A percentile compares a stretch with the other conserved stretches of the same genome.
These are phyloP conservation scores for Mylabris sibirica DNA, from an alignment of 2,888 invertebrate species.

Conservation along the genomic window DNA sequence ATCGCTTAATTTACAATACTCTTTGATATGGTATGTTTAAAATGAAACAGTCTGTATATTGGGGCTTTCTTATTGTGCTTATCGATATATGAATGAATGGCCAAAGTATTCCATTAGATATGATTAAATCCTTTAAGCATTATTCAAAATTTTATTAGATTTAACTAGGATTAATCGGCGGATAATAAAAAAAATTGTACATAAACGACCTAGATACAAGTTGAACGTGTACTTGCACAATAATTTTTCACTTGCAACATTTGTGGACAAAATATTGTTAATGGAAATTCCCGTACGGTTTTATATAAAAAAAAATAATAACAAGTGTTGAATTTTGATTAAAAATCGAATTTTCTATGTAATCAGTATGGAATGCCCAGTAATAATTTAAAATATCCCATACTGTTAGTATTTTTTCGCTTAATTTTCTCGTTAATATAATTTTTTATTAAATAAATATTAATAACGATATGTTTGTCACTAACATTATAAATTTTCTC, in stretches of 20 bases:
- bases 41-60: background rate
- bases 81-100: background rate
- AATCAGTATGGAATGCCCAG: background rate
- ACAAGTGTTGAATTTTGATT: background rate
- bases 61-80: too few relatives aligned
- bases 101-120: slow-evolving; percentile 11
- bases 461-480: slow-evolving; percentile 29
- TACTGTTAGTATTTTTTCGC: background rate
- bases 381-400: background rate
- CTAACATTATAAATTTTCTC: slow-evolving; percentile 37
- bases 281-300: background rate
- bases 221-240: slow-evolving; percentile 13
- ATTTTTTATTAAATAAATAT: background rate
- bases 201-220: slow-evolving; percentile 11
- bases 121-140: slow-evolving; percentile 18
- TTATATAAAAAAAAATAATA: too few relatives aligned
- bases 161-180: background rate
- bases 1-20: background rate
- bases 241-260: slow-evolving; percentile 10
- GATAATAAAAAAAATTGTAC: background rate
- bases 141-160: background rate
- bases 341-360: background rate
- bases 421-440: background rate
- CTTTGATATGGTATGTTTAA: background rate
- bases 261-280: background rate